Evolutionary conservation across 2,113 vertebrate genomes (phyloP).

Genomic region (Oreocharis arfaki): DNA sequence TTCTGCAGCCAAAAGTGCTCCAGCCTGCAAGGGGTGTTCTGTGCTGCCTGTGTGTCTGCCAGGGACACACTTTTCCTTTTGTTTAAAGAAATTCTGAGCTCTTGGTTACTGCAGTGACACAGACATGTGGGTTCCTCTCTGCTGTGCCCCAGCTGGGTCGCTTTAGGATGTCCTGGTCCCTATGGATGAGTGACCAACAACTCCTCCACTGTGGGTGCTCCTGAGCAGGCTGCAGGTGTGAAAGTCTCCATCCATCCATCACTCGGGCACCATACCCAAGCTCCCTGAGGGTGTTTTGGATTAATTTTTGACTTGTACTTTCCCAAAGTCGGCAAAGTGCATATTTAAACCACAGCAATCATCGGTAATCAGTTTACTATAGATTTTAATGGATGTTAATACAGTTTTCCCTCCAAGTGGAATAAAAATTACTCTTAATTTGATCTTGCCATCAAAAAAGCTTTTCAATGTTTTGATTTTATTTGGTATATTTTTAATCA

Average conservation of each 20-base stretch:
- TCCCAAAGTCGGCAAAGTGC: not conserved
- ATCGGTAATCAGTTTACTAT: slow-evolving; percentile 37
- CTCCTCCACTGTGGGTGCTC: not conserved
- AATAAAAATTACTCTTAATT: slow-evolving; percentile 43
- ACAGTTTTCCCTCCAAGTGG: slow-evolving; percentile 31
- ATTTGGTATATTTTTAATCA: slow-evolving; percentile 18
- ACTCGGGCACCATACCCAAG: not conserved
- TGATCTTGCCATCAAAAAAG: slow-evolving; percentile 13
- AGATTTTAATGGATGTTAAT: slow-evolving; percentile 59
- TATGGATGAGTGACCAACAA: not conserved
- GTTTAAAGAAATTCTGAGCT: not conserved
- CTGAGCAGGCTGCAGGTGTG: not conserved
- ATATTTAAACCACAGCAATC: not conserved
- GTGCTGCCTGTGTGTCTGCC: not conserved
- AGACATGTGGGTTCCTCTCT: fast-evolving
- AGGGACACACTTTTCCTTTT: not conserved
- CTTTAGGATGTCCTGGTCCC: not conserved
- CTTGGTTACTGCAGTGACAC: fast-evolving
- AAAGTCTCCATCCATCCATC: not conserved
- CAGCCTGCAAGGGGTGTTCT: not conserved
- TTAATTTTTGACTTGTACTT: not conserved
- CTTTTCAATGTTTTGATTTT: not conserved
- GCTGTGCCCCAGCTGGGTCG: fast-evolving
- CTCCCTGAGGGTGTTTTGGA: not conserved
- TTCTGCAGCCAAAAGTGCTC: not conserved